Evolutionary conservation across 2,888 invertebrate genomes (phyloP).

Genomic region (Epirrita christyi): DNA sequence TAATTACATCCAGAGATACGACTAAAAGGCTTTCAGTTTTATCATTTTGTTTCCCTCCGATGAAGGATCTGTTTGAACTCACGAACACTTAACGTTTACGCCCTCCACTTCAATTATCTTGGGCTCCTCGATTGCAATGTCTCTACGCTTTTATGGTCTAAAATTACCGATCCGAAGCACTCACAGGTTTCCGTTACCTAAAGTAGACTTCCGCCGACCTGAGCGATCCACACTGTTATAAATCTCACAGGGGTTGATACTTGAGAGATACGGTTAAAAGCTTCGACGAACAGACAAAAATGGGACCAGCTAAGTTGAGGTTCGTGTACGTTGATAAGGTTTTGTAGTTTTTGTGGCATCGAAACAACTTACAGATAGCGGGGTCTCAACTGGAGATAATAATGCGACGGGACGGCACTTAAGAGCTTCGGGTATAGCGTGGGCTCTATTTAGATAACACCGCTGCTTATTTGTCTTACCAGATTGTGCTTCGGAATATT

Average conservation of each 20-base stretch:
- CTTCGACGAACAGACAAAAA: constrained; percentile 72
- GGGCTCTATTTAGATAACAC: constrained; percentile 71
- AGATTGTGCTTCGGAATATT: constrained; percentile 52
- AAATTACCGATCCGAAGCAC: constrained; percentile 64
- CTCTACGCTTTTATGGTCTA: constrained; percentile 61
- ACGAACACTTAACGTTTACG: constrained; percentile 39
- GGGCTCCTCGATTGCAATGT: constrained; percentile 51
- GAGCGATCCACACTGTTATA: constrained; percentile 74
- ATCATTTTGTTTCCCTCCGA: constrained; percentile 50
- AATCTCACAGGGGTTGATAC: constrained; percentile 65
- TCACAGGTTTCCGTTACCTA: constrained; percentile 73
- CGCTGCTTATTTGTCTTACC: constrained; percentile 68
- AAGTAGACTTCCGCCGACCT: constrained; percentile 75
- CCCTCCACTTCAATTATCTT: constrained; percentile 60
- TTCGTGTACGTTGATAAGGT: constrained; percentile 81
- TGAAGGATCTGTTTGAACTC: constrained; percentile 53
- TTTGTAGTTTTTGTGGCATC: constrained; percentile 77
- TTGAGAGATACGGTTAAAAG: constrained; percentile 76
- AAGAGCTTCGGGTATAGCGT: constrained; percentile 66
- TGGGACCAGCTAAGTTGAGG: constrained; percentile 77
- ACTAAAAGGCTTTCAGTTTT: constrained; percentile 53
- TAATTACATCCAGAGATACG: constrained; percentile 49
- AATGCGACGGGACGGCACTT: constrained; percentile 67
- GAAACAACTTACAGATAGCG: constrained; percentile 73
- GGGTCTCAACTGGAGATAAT: constrained; percentile 69